phyloP scores from a whole-genome alignment of 2,888 invertebrate genomes.

The Nymphalis c-album region DNA sequence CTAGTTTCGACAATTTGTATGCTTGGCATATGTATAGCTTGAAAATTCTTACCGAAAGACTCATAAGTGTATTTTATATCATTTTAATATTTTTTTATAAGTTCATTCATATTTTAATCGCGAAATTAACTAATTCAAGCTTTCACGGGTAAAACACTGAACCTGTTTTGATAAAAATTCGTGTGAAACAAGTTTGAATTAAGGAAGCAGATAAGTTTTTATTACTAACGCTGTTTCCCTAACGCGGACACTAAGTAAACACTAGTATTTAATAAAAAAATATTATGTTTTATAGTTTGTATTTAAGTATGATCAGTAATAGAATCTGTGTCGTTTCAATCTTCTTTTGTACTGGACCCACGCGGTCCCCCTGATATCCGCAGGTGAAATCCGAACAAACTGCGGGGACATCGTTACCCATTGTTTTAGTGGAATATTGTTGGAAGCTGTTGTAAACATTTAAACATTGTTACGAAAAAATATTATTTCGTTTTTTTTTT shows the following conservation, averaged over 20 bases:
- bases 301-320: constrained; percentile 10
- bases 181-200: not conserved
- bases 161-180: too few relatives aligned
- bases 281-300: not conserved
- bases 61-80: not conserved
- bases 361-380: constrained; percentile 58
- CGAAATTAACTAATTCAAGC: not conserved
- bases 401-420: constrained; percentile 60
- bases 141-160: not conserved
- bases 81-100: too few relatives aligned
- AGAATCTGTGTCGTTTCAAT: constrained; percentile 18
- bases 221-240: too few relatives aligned
- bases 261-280: not conserved
- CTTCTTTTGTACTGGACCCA: constrained; percentile 12
- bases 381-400: constrained; percentile 64
- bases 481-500: not conserved
- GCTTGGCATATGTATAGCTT: too few relatives aligned
- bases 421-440: constrained; percentile 78
- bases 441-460: constrained; percentile 45
- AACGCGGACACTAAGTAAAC: too few relatives aligned
- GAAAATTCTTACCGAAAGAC: too few relatives aligned
- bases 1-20: too few relatives aligned
- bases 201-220: too few relatives aligned
- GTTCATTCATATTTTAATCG: too few relatives aligned
- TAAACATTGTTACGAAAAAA: constrained; percentile 39